Percentiles rank a stretch among this genome's conserved stretches.
phyloP scores from a whole-genome alignment of 37 sponge, comb jelly and placozoan genomes.

The Spongilla lacustris region DNA sequence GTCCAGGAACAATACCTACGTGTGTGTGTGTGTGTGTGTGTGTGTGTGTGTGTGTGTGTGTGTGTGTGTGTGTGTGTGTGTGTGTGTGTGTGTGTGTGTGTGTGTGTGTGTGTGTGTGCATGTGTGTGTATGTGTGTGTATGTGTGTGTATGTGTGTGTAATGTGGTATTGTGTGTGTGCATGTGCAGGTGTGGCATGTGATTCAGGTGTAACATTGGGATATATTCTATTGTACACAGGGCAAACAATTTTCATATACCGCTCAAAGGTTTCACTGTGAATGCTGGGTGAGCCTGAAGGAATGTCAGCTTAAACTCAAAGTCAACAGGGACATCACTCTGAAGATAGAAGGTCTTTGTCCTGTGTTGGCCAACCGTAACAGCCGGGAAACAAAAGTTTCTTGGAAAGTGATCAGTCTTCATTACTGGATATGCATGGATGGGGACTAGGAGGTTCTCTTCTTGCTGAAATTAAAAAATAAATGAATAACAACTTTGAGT shows the following conservation, averaged over 20 bases:
- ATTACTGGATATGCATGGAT: conserved; percentile 91
- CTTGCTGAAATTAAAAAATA: conserved; percentile 19
- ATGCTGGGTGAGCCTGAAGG: conserved; percentile 48
- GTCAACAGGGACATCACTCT: conserved; percentile 64
- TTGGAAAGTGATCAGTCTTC: conserved; percentile 74
- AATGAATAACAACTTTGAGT: no score
- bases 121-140: no score
- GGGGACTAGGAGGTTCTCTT: conserved; percentile 81
- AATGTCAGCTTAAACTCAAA: conserved; percentile 64
- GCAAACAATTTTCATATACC: conserved; percentile 34
- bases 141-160: no score
- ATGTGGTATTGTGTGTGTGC: background rate
- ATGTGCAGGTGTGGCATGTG: conserved; percentile 2
- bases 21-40: background rate
- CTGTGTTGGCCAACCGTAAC: conserved; percentile 75
- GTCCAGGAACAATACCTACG: conserved; percentile 76
- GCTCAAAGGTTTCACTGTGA: conserved; percentile 63
- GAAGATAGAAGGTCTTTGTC: conserved; percentile 58
- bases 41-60: background rate
- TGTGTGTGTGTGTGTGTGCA: background rate
- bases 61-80: no score
- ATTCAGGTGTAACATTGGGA: background rate
- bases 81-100: background rate
- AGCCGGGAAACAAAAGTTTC: conserved; percentile 66
- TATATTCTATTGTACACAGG: background rate